Evolutionary conservation across 2,888 invertebrate species (phyloP), one percentile per base, ranked within the genome.

Genomic region (Agriopis marginaria): DNA sequence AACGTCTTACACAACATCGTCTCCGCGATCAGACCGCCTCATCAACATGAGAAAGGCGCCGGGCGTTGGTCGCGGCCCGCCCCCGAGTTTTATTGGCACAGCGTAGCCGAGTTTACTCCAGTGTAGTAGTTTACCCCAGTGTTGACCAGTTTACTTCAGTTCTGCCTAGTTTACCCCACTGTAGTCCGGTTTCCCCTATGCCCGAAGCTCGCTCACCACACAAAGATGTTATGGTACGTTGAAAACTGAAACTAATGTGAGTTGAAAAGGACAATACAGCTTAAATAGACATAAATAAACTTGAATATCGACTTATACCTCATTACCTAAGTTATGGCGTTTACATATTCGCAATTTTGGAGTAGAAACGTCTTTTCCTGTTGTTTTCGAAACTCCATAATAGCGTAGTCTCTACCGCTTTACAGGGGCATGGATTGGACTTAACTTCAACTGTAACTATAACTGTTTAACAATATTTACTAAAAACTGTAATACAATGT

Each of bases 31-130:
- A 74, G 68, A 72, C 76, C 74, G 75, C 75, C 87, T 89, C 86
- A 91, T 90, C 90, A 90, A 86, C 91, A 91, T 89, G 83, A 89
- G 86, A 91, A 89, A 89, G 89, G 87, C 77, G 68, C 67, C 77
- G 80, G 79, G 74, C 79, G 78, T 71, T 68, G 75, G 73, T 74
- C 71, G 72, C 66, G 76, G 77, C 82, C 86, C 91, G 90, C 92
- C 92, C 87, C 77, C 75, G 71, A 85, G 86, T 89, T 92, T 91
- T 91, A 92, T 91, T 91, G 87, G 85, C 79, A 79, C 81, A 75
- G 74, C 77, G 81, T 78, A 75, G 32, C 81, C 44, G 14, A 58
- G 77, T 39, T 61, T 53, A 61, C 7, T 54, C 59, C 47, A 49
- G 32, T 68, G 62, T 60, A 23, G 17, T 23, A 23, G 17, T 23